Percentiles rank a stretch among this genome's conserved stretches.
Evolutionary conservation across 2,797 vertebrate species (phyloP).

Genomic region (Sphaeramia orbicularis): DNA sequence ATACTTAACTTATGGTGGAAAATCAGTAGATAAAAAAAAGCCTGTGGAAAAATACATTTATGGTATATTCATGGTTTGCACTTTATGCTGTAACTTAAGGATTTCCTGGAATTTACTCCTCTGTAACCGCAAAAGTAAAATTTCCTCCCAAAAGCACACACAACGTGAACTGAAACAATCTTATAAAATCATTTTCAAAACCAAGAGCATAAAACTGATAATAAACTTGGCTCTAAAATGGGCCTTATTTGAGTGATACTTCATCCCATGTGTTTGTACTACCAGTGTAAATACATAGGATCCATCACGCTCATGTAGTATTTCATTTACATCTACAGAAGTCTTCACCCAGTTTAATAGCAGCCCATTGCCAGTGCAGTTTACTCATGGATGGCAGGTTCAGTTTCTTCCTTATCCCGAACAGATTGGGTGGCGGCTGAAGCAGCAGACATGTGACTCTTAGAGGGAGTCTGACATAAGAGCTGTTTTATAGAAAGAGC

Average conservation of each 20-base stretch:
- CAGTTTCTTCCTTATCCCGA: conserved; percentile 70
- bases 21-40: conserved; percentile 17
- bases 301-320: conserved; percentile 45
- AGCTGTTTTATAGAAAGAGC: conserved; percentile 51
- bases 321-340: conserved; percentile 62
- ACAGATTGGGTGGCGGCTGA: conserved; percentile 65
- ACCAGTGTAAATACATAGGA: conserved; percentile 46
- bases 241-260: conserved; percentile 39
- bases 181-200: conserved; percentile 37
- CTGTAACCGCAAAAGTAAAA: conserved; percentile 1
- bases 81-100: conserved; percentile 10
- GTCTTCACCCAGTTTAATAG: conserved; percentile 60
- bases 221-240: conserved; percentile 41
- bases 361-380: conserved; percentile 38
- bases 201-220: conserved; percentile 23
- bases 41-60: conserved; percentile 15
- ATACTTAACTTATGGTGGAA: conserved; percentile 37
- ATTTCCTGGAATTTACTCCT: conserved; percentile 38
- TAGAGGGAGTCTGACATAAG: conserved; percentile 57
- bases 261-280: conserved; percentile 28
- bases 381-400: conserved; percentile 68
- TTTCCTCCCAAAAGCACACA: conserved; percentile 29
- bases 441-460: conserved; percentile 56
- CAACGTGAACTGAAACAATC: conserved; percentile 56
- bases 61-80: neutral